phyloP scores from a whole-genome alignment of 2,888 invertebrate species.

The Hirudinaria manillensis region DNA sequence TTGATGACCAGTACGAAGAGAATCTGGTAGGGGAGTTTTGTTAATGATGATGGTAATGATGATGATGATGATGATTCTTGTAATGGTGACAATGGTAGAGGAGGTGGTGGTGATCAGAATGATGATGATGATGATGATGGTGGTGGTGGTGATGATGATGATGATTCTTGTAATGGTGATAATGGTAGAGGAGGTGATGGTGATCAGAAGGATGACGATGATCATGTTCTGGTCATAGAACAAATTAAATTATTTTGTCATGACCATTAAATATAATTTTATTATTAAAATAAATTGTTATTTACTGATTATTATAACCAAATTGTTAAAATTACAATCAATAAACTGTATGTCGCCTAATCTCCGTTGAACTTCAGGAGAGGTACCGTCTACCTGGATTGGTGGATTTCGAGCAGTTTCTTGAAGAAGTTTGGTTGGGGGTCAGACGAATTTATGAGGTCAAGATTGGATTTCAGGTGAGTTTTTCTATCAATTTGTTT shows the following conservation, averaged over 20 bases:
- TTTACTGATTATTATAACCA: background rate
- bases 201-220: background rate
- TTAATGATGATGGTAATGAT: too few relatives aligned
- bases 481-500: background rate
- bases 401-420: constrained; percentile 45
- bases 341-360: background rate
- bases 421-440: constrained; percentile 49
- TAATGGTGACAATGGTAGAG: too few relatives aligned
- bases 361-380: too few relatives aligned
- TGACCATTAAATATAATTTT: background rate
- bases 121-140: background rate
- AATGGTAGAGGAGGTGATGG: too few relatives aligned
- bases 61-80: too few relatives aligned
- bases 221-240: background rate
- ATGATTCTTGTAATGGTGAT: too few relatives aligned
- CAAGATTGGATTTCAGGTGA: constrained; percentile 9
- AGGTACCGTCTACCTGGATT: constrained; percentile 49
- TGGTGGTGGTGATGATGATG: too few relatives aligned
- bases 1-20: background rate
- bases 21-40: too few relatives aligned
- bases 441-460: constrained; percentile 50
- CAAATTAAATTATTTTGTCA: background rate
- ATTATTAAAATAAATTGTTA: background rate
- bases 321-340: too few relatives aligned
- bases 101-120: too few relatives aligned